phyloP scores from a whole-genome alignment of 2,888 invertebrate genomes.

The Conus canariensis region DNA sequence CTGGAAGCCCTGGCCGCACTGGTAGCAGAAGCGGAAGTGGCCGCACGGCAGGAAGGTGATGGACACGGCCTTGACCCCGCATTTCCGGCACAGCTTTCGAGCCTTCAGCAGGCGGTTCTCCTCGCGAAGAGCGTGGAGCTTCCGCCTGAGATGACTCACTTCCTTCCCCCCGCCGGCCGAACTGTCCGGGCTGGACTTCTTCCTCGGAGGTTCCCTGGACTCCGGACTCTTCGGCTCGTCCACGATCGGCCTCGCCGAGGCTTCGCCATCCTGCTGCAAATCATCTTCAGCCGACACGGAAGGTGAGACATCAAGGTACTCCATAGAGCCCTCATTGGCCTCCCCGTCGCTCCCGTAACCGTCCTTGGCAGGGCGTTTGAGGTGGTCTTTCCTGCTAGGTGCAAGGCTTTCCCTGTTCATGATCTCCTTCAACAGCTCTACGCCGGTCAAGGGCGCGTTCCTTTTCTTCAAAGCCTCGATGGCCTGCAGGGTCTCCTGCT shows the following conservation, averaged over 20 bases:
- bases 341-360: background rate
- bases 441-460: background rate
- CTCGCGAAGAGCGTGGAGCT: background rate
- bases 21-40: conserved; percentile 12
- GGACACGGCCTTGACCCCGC: background rate
- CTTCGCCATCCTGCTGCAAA: background rate
- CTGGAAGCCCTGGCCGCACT: conserved; percentile 8
- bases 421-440: background rate
- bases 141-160: background rate
- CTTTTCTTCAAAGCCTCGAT: background rate
- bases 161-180: no score
- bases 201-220: no score
- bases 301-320: background rate
- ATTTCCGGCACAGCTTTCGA: background rate
- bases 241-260: no score
- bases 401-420: background rate
- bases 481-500: background rate
- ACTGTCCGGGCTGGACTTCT: no score
- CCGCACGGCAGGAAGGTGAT: conserved; percentile 33
- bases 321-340: background rate
- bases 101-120: conserved; percentile 15
- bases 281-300: background rate
- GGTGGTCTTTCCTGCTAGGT: background rate
- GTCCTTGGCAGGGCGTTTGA: background rate
- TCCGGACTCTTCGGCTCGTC: no score